Base-by-base conservation (phyloP, 2,888 invertebrate genomes). In the Pseudoips prasinana region DNA sequence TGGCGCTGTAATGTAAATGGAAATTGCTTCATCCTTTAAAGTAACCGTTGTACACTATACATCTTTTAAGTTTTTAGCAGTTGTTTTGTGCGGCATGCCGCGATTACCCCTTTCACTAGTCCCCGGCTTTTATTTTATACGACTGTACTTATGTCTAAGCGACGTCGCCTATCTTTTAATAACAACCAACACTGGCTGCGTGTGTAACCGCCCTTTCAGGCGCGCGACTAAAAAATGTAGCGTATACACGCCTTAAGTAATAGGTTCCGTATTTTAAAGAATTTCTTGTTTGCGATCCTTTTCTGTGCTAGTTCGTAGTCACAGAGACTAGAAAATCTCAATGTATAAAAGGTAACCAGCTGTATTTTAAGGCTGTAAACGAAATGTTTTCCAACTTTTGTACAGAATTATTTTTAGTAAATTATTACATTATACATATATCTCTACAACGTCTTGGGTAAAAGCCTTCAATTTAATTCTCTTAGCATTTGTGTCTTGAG, bases 71-170 rank as follows among this genome's bases (percentile, higher is more conserved):
- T 70, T 80, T 76, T 72, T 71, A 42, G 72, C 65, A 65, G 60
- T 51, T 62, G 75, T 76, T 81, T 71, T 75, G 74, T 77, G 48
- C 63, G 57, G 62, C 58, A 58, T 64, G 64, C 72, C 71, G 73
- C 79, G 77, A 82, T 83, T 82, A 80, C 78, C 78, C 72, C 78
- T 80, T 72, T 46, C 39, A 41, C 29, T 30, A 17, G 25, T 23
- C 25, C 27, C 34, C 63, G 59, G 70, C 76, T 76, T 80, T 79
- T 82, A 80, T 80, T 79, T 80, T 74, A 77, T 74, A 42, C 41
- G 35, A 32, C 38, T 43, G 38, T 45, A 37, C 39, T 23, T 70
- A 68, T 73, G 65, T 73, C 62, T 64, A 47, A 56, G 47, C 59
- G 52, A 47, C 61, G 58, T 66, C 61, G 62, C 66, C 65, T 74